Conservation (phyloP, 2,797 vertebrate genomes). For the Rhadinocentrus ornatus region DNA sequence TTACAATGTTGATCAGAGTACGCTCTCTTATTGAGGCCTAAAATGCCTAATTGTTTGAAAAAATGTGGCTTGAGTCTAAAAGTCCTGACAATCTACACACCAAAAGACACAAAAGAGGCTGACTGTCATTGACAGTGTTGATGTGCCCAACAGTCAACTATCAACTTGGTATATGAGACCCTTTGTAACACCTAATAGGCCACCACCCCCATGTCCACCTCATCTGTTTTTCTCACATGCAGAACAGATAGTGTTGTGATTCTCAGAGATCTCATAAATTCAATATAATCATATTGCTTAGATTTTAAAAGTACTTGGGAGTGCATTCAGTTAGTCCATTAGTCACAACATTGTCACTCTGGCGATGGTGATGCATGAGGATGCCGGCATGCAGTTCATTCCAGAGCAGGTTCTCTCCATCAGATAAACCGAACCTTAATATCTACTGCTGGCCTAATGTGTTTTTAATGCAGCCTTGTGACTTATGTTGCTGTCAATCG, state of each 20-base stretch:
- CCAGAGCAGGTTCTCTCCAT: conserved; percentile 69
- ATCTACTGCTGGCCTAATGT: conserved; percentile 83
- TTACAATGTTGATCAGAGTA: too few species aligned
- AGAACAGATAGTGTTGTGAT: conserved; percentile 42
- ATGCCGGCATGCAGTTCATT: conserved; percentile 60
- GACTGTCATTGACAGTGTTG: too few species aligned
- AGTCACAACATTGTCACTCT: conserved; percentile 81
- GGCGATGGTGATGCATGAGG: conserved; percentile 78
- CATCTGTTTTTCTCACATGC: neutral
- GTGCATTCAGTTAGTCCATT: conserved; percentile 78
- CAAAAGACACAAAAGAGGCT: too few species aligned
- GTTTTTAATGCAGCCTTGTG: conserved; percentile 85
- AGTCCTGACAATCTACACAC: too few species aligned
- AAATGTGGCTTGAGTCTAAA: too few species aligned
- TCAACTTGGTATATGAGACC: neutral
- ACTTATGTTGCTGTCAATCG: conserved; percentile 84
- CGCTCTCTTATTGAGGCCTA: too few species aligned
- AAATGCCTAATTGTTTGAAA: too few species aligned
- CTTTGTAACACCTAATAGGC: neutral
- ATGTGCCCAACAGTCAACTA: neutral
- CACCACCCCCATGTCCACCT: neutral
- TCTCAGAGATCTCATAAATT: conserved; percentile 78
- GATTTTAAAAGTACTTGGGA: conserved; percentile 76
- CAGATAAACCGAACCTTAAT: conserved; percentile 81
- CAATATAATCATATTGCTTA: conserved; percentile 70